Base-by-base conservation (phyloP, 2,113 vertebrate species). In the Tenebrosternarchus preto region DNA sequence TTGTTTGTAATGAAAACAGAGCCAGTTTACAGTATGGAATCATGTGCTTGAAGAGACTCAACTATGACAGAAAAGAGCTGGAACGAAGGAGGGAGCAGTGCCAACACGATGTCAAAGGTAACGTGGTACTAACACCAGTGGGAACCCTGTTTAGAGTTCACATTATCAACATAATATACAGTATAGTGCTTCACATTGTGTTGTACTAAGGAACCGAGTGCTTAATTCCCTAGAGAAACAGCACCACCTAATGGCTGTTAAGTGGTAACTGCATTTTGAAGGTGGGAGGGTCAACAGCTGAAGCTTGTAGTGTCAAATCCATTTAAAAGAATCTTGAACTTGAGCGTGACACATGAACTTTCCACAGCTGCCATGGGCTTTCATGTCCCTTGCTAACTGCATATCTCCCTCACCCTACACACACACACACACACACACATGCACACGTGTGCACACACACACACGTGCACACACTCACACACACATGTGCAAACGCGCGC, bases 11-110 rank as follows among this genome's bases (percentile, higher is more conserved):
- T 43, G 29, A 39, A 81, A 86, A 68, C 91, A 99, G 97, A 89
- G 94, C 95, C 89, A 98, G 97, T 90, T 94, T 99, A 78, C 97
- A 99, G 90, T 98, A 97, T 0, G 97, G 97, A 84, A 98, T 98
- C 91, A 98, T 98, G 97, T 97, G 96, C 89, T 93, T 99, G 92
- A 98, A 99, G 93, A 95, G 95, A 86, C 94, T 99, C 85, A 98
- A 98, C 90, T 99, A 99, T 11, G 97, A 99, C 92, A 94, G 97
- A 82, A 98, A 99, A 88, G 97, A 99, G 82, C 90, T 98, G 20
- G 97, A 98, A 80, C 94, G 93, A 83, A 91, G 96, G 85, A 90
- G 97, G 90, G 96, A 99, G 63, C 95, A 97, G 82, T 96, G 95
- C 80, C 96, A 97, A 64, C 96, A 96, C 0, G 89, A 84, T 0